A percentile compares a stretch with the other conserved stretches of the same genome.
These are phyloP conservation scores for Ardeotis arabs DNA, from an alignment of 2,113 vertebrate species.

Conservation along the genomic window DNA sequence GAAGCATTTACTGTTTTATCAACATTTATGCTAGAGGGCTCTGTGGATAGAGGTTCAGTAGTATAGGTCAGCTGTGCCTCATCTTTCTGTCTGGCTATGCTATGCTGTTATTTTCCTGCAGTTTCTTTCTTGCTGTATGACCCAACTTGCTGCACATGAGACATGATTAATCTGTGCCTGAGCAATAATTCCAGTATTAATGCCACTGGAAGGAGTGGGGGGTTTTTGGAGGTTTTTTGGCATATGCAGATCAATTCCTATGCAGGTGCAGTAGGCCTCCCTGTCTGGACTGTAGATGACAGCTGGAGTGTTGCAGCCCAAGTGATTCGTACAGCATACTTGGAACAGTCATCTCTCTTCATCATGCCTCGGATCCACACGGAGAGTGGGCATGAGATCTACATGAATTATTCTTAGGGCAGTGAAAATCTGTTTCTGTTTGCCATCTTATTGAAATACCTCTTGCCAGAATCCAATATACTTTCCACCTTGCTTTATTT, in stretches of 20 bases:
- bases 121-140: not conserved
- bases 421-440: not conserved
- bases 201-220: not conserved
- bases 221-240: not conserved
- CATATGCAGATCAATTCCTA: not conserved
- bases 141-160: not conserved
- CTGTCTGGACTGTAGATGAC: not conserved
- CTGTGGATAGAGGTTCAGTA: not conserved
- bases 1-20: not conserved
- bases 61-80: not conserved
- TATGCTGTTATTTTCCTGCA: not conserved
- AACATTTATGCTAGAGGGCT: not conserved
- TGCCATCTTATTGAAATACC: not conserved
- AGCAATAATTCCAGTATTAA: not conserved
- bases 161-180: not conserved
- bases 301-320: not conserved
- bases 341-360: not conserved
- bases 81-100: not conserved
- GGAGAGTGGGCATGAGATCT: not conserved
- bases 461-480: not conserved
- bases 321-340: not conserved
- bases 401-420: rapidly evolving
- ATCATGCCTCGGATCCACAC: not conserved
- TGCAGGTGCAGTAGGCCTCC: not conserved
- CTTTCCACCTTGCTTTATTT: not conserved